A percentile compares a stretch with the other conserved stretches of the same genome.
These are phyloP conservation scores for Hipposideros armiger DNA, from an alignment of 2,113 vertebrate species.

Conservation along the genomic window DNA sequence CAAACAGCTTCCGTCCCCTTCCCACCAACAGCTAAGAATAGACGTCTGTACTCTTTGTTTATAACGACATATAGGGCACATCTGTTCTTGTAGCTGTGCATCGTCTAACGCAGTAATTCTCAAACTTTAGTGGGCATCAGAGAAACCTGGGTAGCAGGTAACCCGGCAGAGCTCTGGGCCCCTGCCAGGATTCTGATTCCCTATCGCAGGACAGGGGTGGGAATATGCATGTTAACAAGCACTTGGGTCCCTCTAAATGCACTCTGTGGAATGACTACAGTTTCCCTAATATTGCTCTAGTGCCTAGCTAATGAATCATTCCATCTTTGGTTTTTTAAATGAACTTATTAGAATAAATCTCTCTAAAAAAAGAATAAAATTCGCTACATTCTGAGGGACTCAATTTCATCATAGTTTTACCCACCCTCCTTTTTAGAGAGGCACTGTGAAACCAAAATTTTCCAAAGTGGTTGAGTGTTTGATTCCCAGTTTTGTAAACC, in stretches of 20 bases:
- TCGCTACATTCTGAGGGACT: neutral
- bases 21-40: conserved; percentile 47
- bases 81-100: neutral
- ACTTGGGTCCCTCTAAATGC: neutral
- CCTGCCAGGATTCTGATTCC: neutral
- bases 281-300: neutral
- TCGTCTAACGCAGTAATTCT: neutral
- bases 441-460: neutral
- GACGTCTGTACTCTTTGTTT: neutral
- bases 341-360: neutral
- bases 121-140: neutral
- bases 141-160: neutral
- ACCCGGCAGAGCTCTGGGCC: neutral
- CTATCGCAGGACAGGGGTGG: neutral
- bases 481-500: neutral
- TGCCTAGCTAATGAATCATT: neutral
- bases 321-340: conserved; percentile 22
- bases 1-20: conserved; percentile 50
- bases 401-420: neutral
- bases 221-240: neutral
- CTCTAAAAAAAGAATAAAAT: neutral
- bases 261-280: neutral
- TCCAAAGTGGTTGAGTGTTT: neutral
- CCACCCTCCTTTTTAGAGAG: neutral
- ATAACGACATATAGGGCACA: neutral